Conservation (phyloP, 1,140 invertebrate genomes). For the Heliconius eleuchia region DNA sequence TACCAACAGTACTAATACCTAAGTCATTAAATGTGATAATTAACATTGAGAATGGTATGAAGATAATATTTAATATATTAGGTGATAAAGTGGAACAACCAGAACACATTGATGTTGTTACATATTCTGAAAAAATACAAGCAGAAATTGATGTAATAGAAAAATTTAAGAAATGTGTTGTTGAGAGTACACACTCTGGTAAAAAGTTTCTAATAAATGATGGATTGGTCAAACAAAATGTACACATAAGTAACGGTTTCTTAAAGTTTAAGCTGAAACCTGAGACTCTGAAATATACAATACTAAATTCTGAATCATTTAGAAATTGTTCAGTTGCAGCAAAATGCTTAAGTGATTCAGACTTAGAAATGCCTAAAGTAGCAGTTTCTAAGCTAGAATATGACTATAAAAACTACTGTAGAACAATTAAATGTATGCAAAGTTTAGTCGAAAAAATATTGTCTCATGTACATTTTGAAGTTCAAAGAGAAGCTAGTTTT, state of each 20-base stretch:
- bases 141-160: slow-evolving; percentile 80
- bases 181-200: slow-evolving; percentile 75
- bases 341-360: slow-evolving; percentile 71
- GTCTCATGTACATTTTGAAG: slow-evolving; percentile 76
- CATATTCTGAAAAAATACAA: slow-evolving; percentile 70
- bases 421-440: slow-evolving; percentile 69
- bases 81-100: slow-evolving; percentile 65
- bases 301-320: slow-evolving; percentile 83
- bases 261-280: slow-evolving; percentile 82
- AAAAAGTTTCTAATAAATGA: slow-evolving; percentile 84
- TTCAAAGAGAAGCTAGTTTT: slow-evolving; percentile 67
- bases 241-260: slow-evolving; percentile 73
- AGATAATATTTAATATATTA: slow-evolving; percentile 69
- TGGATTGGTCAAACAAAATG: slow-evolving; percentile 81
- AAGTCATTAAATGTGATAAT: slow-evolving; percentile 72
- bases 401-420: slow-evolving; percentile 71
- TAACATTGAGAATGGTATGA: slow-evolving; percentile 71
- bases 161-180: slow-evolving; percentile 83
- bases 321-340: slow-evolving; percentile 81
- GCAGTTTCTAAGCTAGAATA: slow-evolving; percentile 56
- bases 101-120: slow-evolving; percentile 82
- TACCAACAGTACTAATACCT: slow-evolving; percentile 73
- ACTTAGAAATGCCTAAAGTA: slow-evolving; percentile 54
- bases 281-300: slow-evolving; percentile 81
- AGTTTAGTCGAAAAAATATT: slow-evolving; percentile 69